Percentiles rank a stretch among this genome's conserved stretches.
phyloP scores from a whole-genome alignment of 2,888 invertebrate genomes.

The Encarsia formosa region DNA sequence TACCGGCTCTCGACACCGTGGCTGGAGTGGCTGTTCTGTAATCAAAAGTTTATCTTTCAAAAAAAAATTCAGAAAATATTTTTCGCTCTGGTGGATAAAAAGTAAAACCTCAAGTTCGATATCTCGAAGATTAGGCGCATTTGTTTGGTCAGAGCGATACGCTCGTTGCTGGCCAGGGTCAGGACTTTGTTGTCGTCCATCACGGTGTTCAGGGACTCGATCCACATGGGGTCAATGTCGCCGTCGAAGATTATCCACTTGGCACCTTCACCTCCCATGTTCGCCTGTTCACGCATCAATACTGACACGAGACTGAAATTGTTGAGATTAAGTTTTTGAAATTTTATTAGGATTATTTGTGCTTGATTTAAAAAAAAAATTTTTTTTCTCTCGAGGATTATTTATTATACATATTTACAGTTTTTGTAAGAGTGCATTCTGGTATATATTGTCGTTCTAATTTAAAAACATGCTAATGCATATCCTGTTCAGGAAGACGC shows the following conservation, averaged over 20 bases:
- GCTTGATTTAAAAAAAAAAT: too few relatives aligned
- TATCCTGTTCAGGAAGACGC: too few relatives aligned
- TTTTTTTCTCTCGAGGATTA: too few relatives aligned
- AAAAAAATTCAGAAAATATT: neutral
- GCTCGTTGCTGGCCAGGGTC: slow-evolving; percentile 90
- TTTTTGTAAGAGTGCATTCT: too few relatives aligned
- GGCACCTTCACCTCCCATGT: slow-evolving; percentile 77
- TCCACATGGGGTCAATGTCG: slow-evolving; percentile 98
- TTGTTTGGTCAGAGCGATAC: slow-evolving; percentile 81
- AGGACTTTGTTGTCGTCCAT: slow-evolving; percentile 96
- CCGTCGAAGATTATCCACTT: slow-evolving; percentile 96
- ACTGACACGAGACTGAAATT: slow-evolving; percentile 81
- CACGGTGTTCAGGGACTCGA: slow-evolving; percentile 91
- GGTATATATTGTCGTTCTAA: too few relatives aligned
- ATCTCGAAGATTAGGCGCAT: slow-evolving; percentile 95
- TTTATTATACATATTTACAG: too few relatives aligned
- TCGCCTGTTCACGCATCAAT: slow-evolving; percentile 90
- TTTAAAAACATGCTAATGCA: too few relatives aligned
- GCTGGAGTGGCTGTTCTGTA: slow-evolving; percentile 86
- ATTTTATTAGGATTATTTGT: too few relatives aligned
- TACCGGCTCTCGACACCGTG: slow-evolving; percentile 91
- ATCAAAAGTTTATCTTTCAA: neutral
- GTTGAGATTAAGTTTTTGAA: too few relatives aligned
- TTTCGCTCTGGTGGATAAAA: neutral
- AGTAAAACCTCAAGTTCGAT: slow-evolving; percentile 60